Base-by-base conservation (phyloP, 2,888 invertebrate species). In the Drosophila eohydei region DNA sequence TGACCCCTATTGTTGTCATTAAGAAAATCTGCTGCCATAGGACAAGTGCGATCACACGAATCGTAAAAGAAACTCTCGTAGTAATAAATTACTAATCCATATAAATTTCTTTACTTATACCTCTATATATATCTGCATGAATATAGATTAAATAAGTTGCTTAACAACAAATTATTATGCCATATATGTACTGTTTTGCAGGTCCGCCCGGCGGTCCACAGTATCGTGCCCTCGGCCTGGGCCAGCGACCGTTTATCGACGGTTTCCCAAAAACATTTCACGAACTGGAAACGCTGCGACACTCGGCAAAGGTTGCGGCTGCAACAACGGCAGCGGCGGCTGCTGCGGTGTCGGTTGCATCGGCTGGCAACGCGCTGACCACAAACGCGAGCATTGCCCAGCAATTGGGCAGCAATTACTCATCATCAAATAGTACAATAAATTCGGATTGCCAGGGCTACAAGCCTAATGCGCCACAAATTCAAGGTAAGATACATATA, bases 141-240 rank as follows among this genome's bases (percentile, higher is more conserved):
- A n/a, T 5, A 2, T 9, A 34, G 32, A 21, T 32, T 50, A n/a
- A 0, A 2, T 5, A 32, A 32, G 4, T 48, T n/a, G 7, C 30
- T 30, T 32, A n/a, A 16, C 11, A 16, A 32, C 16, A 2, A 32
- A 32, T 32, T 32, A 2, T 11, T 0, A 38, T 52, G 36, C 36
- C 34, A 28, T 50, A 16, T 28, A 48, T 48, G 26, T 26, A 28
- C 26, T 16, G 41, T 11, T 43, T 77, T 79, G 36, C 57, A 94
- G 95, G 94, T 93, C 94, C 95, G 71, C 94, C 94, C 89, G 91
- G 94, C 92, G 93, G 95, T 92, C 95, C 95, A 82, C 95, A 96
- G 91, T 96, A 96, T 90, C 94, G 97, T 74, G 95, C 96, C 55
- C 94, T 96, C 83, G 96, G 96, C 38, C 93, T 96, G 89, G 95